Conservation (phyloP, 2,113 vertebrate species). For the Thamnophis sirtalis region DNA sequence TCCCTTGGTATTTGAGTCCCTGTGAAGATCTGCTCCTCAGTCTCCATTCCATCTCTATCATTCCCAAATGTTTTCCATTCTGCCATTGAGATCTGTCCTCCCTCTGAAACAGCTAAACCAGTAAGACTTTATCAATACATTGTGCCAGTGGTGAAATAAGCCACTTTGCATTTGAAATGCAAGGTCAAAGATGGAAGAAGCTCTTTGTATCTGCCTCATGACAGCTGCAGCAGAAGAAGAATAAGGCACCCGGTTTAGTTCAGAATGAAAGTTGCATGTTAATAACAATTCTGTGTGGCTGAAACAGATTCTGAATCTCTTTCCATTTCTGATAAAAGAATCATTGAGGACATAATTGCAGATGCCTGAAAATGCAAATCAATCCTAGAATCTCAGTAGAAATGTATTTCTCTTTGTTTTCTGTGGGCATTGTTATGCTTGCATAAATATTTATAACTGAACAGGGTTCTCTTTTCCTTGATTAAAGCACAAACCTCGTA, state of each 20-base stretch:
- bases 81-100: neutral
- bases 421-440: neutral
- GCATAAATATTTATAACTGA: neutral
- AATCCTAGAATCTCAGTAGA: conserved; percentile 22
- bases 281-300: accelerated
- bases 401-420: neutral
- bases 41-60: no score
- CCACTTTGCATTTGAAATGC: conserved; percentile 13
- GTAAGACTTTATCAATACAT: neutral
- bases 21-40: neutral
- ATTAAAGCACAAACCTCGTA: neutral
- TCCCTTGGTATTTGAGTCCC: neutral
- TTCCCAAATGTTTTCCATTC: neutral
- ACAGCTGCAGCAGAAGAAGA: conserved; percentile 27
- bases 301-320: accelerated
- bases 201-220: conserved; percentile 30
- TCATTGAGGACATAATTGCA: neutral
- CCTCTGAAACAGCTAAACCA: accelerated
- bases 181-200: conserved; percentile 18
- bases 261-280: neutral
- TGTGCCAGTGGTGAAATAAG: neutral
- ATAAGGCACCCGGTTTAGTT: conserved; percentile 11
- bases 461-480: neutral
- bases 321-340: accelerated
- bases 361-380: conserved; percentile 17